Evolutionary conservation across 2,797 vertebrate genomes (phyloP), one percentile per base, ranked within the genome.

Genomic region (Anisognathus igniventris): DNA sequence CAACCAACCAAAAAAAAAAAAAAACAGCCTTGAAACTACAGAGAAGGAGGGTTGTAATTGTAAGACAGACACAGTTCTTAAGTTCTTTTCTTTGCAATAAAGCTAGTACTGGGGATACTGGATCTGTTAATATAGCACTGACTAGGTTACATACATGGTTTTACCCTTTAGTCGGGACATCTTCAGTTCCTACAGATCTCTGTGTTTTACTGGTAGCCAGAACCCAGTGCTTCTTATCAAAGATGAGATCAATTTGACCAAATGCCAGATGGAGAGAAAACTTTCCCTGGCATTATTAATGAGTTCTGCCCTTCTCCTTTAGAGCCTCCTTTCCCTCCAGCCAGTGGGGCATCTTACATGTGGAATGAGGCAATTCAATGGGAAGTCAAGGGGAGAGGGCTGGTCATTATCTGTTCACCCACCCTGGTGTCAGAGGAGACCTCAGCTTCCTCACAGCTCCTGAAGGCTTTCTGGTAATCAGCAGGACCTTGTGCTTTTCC

Each of bases 401-500:
- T 79, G 65, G 14, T 50, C 14, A 30, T 83, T 67, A 44, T n/a
- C 12, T 81, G 27, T 44, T 68, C 47, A 74, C 14, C 42, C 72
- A 72, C 48, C 15, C 21, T 30, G 35, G 8, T 47, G 64, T 42
- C 85, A 74, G 61, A 74, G 75, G 31, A 92, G 62, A 90, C 22
- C 68, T 93, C 84, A 50, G 93, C 81, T 84, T 93, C 81, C 35
- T 87, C 74, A 50, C 40, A 90, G 64, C 42, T 95, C 74, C 83
- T 94, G 67, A 71, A 93, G 42, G 30, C 51, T 79, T 96, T 91
- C 65, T 95, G 65, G 67, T 93, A 93, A 94, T 88, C 86, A 88
- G 74, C 19, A 30, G 68, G 83, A 92, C 89, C 73, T 95, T 90
- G 78, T 92, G 81, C 87, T 95, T 95, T 93, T 95, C 86, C 92